Evolutionary conservation across 1,140 invertebrate genomes (phyloP), one percentile per base, ranked within the genome.

Genomic region (Pseudomyrmex dendroicus): DNA sequence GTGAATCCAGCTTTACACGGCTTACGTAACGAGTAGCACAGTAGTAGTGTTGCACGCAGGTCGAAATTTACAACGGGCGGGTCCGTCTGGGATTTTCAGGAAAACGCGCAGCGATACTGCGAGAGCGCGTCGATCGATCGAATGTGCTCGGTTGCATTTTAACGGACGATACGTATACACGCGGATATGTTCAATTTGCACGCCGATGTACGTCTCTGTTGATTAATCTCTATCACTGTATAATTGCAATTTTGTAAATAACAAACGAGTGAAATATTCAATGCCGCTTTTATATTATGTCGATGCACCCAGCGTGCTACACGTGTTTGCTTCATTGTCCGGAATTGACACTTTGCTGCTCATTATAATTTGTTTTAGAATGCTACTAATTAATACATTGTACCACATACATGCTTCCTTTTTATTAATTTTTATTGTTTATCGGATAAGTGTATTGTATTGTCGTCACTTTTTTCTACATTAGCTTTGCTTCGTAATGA

Each of bases 51-150:
- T 50, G 73, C 17, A 35, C 46, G 35, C 20, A 4, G 17, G 44
- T 35, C 22, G 73, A 66, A 76, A 66, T 66, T 76, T 76, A 66
- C 61, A 44, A 44, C 61, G 61, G 48, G 7, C 46, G 61, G 12
- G n/a, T 76, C 46, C 3, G 61, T 35, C 46, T 50, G 61, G 44
- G n/a, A 64, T 66, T 15, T 63, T n/a, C 61, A 66, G 73, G 22
- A 64, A 76, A 76, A 66, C 66, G 73, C 73, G 46, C 73, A 76
- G 22, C 61, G 22, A 76, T 64, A 48, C 25, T 13, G 3, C 54
- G 44, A 22, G 59, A 10, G 17, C n/a, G 12, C 10, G 46, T 13
- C 2, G 44, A 76, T 74, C 59, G 20, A 63, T 74, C 59, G 22
- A 20, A 64, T 22, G n/a, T 35, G 20, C 35, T 52, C 8, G 44